Conservation (phyloP, 2,797 vertebrate genomes). For the Melanotaenia pygmaea region DNA sequence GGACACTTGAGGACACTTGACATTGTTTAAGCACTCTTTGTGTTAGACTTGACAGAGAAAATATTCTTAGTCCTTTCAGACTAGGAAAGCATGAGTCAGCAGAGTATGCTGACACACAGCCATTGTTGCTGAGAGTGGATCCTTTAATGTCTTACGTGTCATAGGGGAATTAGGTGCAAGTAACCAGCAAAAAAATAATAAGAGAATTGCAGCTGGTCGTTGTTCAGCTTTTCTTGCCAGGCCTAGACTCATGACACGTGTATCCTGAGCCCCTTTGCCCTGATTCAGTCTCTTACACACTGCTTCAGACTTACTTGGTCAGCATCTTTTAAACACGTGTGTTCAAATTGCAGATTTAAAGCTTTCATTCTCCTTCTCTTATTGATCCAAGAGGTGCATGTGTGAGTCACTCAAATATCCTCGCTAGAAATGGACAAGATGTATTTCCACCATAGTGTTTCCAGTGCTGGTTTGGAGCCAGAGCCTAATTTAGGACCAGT, state of each 20-base stretch:
- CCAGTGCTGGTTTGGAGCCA: neutral
- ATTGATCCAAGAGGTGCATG: constrained; percentile 62
- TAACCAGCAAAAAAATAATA: constrained; percentile 15
- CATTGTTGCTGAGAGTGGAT: constrained; percentile 28
- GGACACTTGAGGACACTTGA: constrained; percentile 64
- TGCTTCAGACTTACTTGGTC: constrained; percentile 24
- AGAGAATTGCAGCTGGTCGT: constrained; percentile 17
- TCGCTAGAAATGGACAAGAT: constrained; percentile 18
- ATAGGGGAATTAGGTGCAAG: constrained; percentile 12
- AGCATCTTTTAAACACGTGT: constrained; percentile 23
- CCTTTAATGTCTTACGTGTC: constrained; percentile 27
- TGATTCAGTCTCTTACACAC: neutral
- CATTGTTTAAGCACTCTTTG: constrained; percentile 55
- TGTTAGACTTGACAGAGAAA: constrained; percentile 57
- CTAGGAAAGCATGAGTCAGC: constrained; percentile 60
- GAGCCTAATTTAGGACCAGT: neutral
- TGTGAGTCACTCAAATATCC: constrained; percentile 25
- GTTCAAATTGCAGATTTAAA: constrained; percentile 26
- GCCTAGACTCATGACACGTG: constrained; percentile 19
- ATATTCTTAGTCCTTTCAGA: constrained; percentile 49
- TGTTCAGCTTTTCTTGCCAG: constrained; percentile 21
- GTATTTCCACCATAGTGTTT: neutral
- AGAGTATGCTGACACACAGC: constrained; percentile 19
- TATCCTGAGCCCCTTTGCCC: neutral
- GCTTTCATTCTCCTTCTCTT: constrained; percentile 27